Conservation (phyloP, 2,888 invertebrate genomes). For the Drosophila robusta region DNA sequence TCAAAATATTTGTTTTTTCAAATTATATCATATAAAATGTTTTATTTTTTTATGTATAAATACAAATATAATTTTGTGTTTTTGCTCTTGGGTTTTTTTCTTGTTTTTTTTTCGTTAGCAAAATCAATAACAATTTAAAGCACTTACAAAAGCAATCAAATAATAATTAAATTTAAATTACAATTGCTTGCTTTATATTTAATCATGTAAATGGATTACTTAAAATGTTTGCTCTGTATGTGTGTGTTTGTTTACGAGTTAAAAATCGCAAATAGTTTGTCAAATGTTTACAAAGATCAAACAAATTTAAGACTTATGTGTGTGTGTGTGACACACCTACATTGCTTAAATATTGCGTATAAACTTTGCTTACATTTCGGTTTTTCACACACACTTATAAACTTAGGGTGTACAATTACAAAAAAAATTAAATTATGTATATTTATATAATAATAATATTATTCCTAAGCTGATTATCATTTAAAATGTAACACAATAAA, state of each 20-base stretch:
- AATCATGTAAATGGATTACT: constrained; percentile 25
- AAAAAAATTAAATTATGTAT: constrained; percentile 23
- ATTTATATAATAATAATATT: constrained; percentile 39
- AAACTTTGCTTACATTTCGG: constrained; percentile 36
- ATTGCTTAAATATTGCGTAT: constrained; percentile 61
- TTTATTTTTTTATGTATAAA: constrained; percentile 71
- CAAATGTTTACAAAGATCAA: constrained; percentile 9
- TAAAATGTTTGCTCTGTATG: constrained; percentile 46
- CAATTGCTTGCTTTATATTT: constrained; percentile 20
- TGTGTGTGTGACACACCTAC: constrained; percentile 31
- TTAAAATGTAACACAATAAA: constrained; percentile 72
- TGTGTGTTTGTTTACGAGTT: not conserved
- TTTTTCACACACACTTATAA: constrained; percentile 4
- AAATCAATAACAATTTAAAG: constrained; percentile 75
- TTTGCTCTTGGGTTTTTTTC: constrained; percentile 19
- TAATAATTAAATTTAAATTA: constrained; percentile 42
- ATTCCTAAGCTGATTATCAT: constrained; percentile 56
- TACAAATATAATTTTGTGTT: constrained; percentile 74
- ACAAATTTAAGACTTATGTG: constrained; percentile 2
- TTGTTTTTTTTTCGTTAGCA: constrained; percentile 43
- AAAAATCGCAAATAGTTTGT: constrained; percentile 1
- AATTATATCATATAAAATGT: constrained; percentile 69
- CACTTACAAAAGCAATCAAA: constrained; percentile 63
- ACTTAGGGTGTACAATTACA: constrained; percentile 29
- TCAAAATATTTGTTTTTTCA: constrained; percentile 27